Evolutionary conservation across 2,113 vertebrate species (phyloP), one percentile per base, ranked within the genome.

Genomic region (Pollachius pollachius): DNA sequence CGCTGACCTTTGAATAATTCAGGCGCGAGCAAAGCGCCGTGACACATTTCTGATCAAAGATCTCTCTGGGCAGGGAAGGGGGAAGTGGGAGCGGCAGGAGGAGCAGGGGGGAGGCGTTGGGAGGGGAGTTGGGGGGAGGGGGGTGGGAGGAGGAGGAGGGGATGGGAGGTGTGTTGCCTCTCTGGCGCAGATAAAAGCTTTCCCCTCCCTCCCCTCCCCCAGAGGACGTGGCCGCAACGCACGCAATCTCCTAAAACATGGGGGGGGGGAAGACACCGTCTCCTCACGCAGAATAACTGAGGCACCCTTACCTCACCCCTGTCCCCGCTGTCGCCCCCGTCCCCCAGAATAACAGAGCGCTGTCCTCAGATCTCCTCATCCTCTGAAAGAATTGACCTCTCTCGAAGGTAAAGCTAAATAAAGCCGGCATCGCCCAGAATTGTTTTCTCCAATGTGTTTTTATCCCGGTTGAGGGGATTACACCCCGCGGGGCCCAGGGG

Each of bases 1-100:
- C 85, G 12, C 75, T 89, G 87, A 88, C 88, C 85, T 90, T 89
- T 89, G 85, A 88, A 89, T 90, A 87, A 90, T 88, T 88, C 86
- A 88, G 62, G 37, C 79, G 64, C 0, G 62, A 81, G 85, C 85
- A 88, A 88, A 89, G 84, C 74, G 85, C 86, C 76, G 67, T 75
- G 86, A 87, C 85, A 90, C 83, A 86, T 89, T 89, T 89, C 84
- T 86, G 84, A 89, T 90, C 86, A 88, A 90, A 89, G 85, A 41
- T 83, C 74, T 69, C 62, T 60, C 79, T 74, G 37, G 37, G 37
- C 37, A 85, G 85, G 74, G 82, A 84, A 80, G 70, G 79, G 83
- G 76, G 77, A 84, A 77, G 84, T 80, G 75, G 66, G 79, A 37
- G 85, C 84, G 81, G 67, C 80, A 78, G 72, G 69, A 61, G 65